These are phyloP conservation scores for Deilephila porcellus DNA, from an alignment of 2,888 invertebrate genomes.

Conservation along the genomic window DNA sequence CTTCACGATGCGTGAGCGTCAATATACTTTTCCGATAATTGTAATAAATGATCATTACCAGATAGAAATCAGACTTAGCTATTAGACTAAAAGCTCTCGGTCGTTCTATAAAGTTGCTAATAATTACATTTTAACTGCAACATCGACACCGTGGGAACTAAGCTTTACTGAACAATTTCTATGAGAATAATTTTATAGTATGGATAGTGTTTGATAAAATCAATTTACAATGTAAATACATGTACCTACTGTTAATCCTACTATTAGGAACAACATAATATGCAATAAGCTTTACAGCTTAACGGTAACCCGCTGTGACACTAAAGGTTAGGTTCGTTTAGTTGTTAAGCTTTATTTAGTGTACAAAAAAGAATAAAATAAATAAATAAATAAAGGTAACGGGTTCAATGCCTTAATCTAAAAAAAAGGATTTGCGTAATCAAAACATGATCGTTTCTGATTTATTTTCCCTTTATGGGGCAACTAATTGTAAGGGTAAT, in stretches of 20 bases:
- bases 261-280: background rate
- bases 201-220: background rate
- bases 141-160: slow-evolving; percentile 15
- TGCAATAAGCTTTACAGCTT: no score
- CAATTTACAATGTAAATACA: background rate
- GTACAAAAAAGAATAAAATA: no score
- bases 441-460: no score
- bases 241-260: background rate
- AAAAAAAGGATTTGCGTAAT: no score
- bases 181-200: slow-evolving; percentile 4
- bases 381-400: no score
- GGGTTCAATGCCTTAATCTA: background rate
- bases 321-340: background rate
- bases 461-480: no score
- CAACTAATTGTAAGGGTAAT: no score
- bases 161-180: slow-evolving; percentile 9
- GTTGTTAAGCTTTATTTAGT: no score
- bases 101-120: background rate
- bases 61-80: no score
- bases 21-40: no score
- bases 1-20: no score
- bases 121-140: background rate
- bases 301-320: background rate
- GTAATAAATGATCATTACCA: no score
- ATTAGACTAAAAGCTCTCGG: background rate